Conservation (phyloP, 2,888 invertebrate species). For the Schizotus pectinicornis region DNA sequence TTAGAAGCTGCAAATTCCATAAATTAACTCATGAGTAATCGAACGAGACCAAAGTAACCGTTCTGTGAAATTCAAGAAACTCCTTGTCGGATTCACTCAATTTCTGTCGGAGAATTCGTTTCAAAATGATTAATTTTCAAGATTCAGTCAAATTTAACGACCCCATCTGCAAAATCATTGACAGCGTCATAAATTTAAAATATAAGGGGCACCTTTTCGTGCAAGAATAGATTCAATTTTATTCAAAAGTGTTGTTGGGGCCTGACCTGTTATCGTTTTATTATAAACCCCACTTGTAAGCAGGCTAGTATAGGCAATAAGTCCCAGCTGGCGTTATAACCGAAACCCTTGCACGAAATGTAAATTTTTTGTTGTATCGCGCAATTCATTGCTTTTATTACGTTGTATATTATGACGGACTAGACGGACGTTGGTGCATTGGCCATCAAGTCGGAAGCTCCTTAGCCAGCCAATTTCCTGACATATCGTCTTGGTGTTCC, state of each 20-base stretch:
- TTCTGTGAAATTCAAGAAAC: too few species aligned
- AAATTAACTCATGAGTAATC: too few species aligned
- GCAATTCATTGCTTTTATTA: conserved; percentile 18
- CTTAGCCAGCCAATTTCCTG: conserved; percentile 12
- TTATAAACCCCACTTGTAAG: conserved; percentile 13
- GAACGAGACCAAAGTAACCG: too few species aligned
- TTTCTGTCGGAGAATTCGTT: too few species aligned
- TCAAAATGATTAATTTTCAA: too few species aligned
- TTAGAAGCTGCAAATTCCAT: too few species aligned
- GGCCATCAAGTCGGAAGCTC: conserved; percentile 8
- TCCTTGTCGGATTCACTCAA: too few species aligned
- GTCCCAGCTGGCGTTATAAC: conserved; percentile 17
- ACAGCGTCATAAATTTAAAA: too few species aligned
- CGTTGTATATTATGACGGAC: conserved; percentile 1
- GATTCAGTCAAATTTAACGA: too few species aligned
- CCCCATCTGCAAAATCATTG: too few species aligned
- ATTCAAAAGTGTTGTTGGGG: neutral
- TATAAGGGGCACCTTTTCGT: too few species aligned
- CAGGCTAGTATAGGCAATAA: conserved; percentile 3
- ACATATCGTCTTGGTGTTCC: conserved; percentile 15
- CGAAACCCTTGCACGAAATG: conserved; percentile 11
- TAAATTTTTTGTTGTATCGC: conserved; percentile 25
- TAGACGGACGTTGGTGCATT: neutral
- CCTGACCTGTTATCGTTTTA: conserved; percentile 12
- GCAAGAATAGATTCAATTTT: too few species aligned